These are phyloP conservation scores for Choloepus hoffmanni DNA, from an alignment of 2,113 vertebrate genomes.

Conservation along the genomic window DNA sequence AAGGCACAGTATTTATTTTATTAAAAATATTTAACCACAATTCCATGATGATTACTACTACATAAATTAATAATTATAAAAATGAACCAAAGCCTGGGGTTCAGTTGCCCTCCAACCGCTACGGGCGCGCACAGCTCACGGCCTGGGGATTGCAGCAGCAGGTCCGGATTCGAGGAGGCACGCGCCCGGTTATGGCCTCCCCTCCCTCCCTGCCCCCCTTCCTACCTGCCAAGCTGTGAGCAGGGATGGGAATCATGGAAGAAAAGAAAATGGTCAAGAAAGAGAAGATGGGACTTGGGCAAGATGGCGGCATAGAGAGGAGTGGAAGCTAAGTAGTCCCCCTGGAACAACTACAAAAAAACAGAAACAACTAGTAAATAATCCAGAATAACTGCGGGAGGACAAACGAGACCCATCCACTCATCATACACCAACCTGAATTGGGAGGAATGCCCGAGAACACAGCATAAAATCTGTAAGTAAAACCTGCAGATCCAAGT, in stretches of 20 bases:
- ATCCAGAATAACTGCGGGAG: no score
- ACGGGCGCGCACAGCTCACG: background rate
- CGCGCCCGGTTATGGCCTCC: background rate
- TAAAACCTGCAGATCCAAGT: no score
- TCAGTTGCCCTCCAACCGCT: background rate
- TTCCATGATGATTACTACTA: background rate
- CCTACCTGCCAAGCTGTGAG: slow-evolving; percentile 71
- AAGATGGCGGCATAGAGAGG: no score
- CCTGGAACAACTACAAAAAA: no score
- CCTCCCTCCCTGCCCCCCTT: background rate
- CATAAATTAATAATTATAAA: slow-evolving; percentile 10
- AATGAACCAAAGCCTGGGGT: background rate
- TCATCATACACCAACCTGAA: no score
- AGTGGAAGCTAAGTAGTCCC: no score
- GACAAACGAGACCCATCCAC: no score
- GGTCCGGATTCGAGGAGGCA: background rate
- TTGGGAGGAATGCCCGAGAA: no score
- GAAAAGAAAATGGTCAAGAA: no score
- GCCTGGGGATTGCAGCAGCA: background rate
- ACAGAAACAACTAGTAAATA: no score
- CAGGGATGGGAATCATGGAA: slow-evolving; percentile 6
- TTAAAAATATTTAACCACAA: background rate
- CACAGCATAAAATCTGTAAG: no score
- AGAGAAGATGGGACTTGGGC: no score
- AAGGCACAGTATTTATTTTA: background rate